Percentiles rank a stretch among this genome's conserved stretches.
These are phyloP conservation scores for Sebastiscus tertius DNA, from an alignment of 2,797 vertebrate species.

Conservation along the genomic window DNA sequence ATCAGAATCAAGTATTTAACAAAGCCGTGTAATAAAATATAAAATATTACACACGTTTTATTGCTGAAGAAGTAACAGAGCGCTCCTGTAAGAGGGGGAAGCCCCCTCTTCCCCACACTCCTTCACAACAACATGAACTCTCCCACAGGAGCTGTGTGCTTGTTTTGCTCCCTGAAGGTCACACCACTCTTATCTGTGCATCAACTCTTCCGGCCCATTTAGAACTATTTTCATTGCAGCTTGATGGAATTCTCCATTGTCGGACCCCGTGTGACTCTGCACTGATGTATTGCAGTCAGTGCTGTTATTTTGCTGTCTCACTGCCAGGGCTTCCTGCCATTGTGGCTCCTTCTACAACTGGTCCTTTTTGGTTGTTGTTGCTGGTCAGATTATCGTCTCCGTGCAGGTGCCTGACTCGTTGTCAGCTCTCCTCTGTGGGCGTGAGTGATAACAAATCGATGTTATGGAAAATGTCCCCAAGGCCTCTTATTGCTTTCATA, in stretches of 20 bases:
- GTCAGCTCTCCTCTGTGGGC: not conserved
- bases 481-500: not conserved
- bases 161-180: constrained; percentile 61
- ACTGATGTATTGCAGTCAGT: constrained; percentile 17
- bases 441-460: not conserved
- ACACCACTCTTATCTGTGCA: constrained; percentile 59
- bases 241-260: constrained; percentile 27
- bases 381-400: constrained; percentile 11
- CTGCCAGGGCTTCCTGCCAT: constrained; percentile 68
- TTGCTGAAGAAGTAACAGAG: not conserved
- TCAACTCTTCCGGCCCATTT: constrained; percentile 59
- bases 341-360: constrained; percentile 33
- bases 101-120: not conserved
- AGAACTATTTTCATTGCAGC: constrained; percentile 35
- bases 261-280: constrained; percentile 13
- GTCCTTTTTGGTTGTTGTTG: not conserved
- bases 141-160: constrained; percentile 41
- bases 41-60: too few species aligned
- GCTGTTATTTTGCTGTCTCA: constrained; percentile 31
- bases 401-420: constrained; percentile 27
- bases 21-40: too few species aligned
- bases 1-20: too few species aligned
- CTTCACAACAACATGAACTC: constrained; percentile 5
- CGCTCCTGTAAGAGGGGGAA: not conserved
- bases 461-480: not conserved